A percentile compares a stretch with the other conserved stretches of the same genome.
Conservation (phyloP, 92 coral and sea anemone genomes). For the Anthopleura xanthogrammica region DNA sequence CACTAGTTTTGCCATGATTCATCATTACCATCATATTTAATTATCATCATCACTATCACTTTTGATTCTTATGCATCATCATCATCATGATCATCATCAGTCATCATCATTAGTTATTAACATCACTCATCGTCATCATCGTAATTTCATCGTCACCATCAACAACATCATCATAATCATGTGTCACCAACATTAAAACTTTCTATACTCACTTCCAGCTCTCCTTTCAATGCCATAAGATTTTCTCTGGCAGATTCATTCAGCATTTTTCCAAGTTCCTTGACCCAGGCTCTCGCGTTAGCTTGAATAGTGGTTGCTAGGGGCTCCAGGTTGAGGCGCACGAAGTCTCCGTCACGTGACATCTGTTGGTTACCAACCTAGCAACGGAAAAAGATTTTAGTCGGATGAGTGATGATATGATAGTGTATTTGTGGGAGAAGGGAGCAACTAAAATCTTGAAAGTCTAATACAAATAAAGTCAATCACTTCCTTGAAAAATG, state of each 20-base stretch:
- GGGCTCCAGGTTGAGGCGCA: conserved; percentile 93
- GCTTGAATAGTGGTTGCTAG: conserved; percentile 93
- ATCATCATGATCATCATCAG: neutral
- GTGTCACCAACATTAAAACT: neutral
- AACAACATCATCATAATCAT: neutral
- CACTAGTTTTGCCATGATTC: neutral
- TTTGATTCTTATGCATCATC: too few relatives aligned
- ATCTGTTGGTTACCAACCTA: conserved; percentile 94
- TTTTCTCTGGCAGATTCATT: conserved; percentile 94
- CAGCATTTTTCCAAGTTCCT: conserved; percentile 89
- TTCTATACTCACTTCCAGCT: conserved; percentile 72
- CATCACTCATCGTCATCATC: neutral
- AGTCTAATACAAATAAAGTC: too few relatives aligned
- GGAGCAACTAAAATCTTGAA: too few relatives aligned
- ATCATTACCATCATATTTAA: neutral
- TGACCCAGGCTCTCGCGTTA: conserved; percentile 98
- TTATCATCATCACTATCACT: neutral
- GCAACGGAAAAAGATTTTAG: neutral
- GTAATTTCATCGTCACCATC: neutral
- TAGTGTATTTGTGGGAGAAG: too few relatives aligned
- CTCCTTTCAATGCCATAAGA: conserved; percentile 74
- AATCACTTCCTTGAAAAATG: too few relatives aligned
- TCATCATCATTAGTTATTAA: neutral
- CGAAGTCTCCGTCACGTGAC: conserved; percentile 85
- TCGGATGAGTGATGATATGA: neutral